Evolutionary conservation across 2,113 vertebrate genomes (phyloP).

Genomic region (Tetrax tetrax): DNA sequence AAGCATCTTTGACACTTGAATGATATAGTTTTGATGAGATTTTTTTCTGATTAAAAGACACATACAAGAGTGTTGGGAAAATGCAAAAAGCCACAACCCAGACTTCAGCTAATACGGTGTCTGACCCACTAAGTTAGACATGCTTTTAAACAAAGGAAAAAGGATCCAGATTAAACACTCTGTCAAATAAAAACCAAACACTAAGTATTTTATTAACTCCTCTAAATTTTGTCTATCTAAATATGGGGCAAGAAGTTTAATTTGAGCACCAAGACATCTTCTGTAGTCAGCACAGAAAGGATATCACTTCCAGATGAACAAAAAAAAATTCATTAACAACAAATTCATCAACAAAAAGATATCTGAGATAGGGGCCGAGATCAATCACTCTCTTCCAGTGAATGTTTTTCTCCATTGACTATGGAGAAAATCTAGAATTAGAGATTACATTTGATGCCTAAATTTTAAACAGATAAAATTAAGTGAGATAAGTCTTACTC

Average conservation of each 20-base stretch:
- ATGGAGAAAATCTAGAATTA: rapidly evolving
- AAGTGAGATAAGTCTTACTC: constrained; percentile 14
- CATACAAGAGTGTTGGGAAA: not conserved
- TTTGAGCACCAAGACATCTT: not conserved
- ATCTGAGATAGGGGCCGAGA: not conserved
- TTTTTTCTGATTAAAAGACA: not conserved
- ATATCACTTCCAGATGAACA: not conserved
- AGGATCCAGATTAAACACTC: not conserved
- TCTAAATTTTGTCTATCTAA: not conserved
- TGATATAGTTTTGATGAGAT: not conserved
- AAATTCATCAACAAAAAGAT: not conserved
- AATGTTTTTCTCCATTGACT: not conserved
- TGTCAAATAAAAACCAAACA: not conserved
- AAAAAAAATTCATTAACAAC: not conserved
- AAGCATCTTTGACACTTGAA: not conserved
- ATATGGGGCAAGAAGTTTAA: not conserved
- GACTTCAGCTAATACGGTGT: not conserved
- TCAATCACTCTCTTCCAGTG: not conserved
- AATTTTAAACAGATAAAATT: not conserved
- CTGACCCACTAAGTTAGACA: not conserved
- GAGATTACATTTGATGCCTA: not conserved
- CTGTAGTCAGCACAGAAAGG: not conserved
- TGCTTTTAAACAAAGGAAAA: not conserved
- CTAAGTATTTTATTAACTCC: rapidly evolving
- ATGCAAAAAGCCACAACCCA: not conserved